A percentile compares a stretch with the other conserved stretches of the same genome.
Evolutionary conservation across 2,113 vertebrate species (phyloP).

Genomic region (Lampris megalopsis): DNA sequence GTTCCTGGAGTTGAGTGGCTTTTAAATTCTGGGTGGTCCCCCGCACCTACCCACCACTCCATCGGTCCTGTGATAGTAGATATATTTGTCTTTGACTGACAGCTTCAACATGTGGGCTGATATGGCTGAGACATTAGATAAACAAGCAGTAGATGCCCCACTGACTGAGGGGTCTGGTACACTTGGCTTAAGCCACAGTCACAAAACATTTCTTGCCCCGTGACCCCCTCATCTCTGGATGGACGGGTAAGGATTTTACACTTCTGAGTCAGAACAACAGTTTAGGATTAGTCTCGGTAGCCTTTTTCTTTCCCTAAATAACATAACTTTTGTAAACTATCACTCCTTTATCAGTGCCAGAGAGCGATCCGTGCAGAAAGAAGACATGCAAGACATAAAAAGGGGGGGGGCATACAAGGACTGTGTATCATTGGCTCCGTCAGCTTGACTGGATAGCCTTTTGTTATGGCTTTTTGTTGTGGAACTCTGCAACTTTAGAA

Average conservation of each 20-base stretch:
- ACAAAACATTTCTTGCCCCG: too few relatives aligned
- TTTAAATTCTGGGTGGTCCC: constrained; percentile 49
- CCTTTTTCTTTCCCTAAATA: too few relatives aligned
- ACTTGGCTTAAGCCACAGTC: too few relatives aligned
- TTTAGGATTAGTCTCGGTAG: too few relatives aligned
- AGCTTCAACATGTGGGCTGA: constrained; percentile 31
- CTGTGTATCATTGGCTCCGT: background rate
- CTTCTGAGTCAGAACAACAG: too few relatives aligned
- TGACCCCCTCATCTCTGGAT: too few relatives aligned
- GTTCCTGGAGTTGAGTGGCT: background rate
- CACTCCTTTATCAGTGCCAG: too few relatives aligned
- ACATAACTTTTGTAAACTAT: too few relatives aligned
- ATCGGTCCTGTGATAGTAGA: constrained; percentile 25
- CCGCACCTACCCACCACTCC: constrained; percentile 13
- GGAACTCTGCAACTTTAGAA: background rate
- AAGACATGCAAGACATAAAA: too few relatives aligned
- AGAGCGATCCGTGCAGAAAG: too few relatives aligned
- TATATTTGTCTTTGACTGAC: constrained; percentile 27
- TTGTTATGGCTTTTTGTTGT: constrained; percentile 1
- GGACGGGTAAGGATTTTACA: too few relatives aligned
- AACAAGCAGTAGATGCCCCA: background rate
- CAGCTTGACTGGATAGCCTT: background rate
- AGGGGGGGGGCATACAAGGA: background rate
- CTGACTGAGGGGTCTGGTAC: too few relatives aligned
- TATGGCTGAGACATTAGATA: constrained; percentile 9